These are phyloP conservation scores for Discoglossus pictus DNA, from an alignment of 2,797 vertebrate species.

Conservation along the genomic window DNA sequence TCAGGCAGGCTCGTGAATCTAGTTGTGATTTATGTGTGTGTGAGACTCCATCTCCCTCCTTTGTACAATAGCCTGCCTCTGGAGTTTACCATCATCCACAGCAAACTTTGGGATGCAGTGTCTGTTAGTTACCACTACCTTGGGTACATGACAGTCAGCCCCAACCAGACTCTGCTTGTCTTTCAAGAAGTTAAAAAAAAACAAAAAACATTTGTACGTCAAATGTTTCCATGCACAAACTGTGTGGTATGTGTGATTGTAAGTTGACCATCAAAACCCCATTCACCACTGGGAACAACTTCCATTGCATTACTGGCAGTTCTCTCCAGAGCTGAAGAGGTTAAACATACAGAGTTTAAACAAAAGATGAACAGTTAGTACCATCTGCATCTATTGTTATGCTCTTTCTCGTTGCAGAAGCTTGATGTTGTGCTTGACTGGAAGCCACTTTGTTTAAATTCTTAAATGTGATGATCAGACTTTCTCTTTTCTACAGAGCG, in stretches of 20 bases:
- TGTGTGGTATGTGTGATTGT: conserved; percentile 61
- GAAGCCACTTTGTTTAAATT: conserved; percentile 68
- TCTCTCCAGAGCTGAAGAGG: conserved; percentile 36
- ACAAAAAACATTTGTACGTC: conserved; percentile 59
- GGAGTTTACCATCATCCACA: conserved; percentile 78
- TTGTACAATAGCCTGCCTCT: conserved; percentile 61
- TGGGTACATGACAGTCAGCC: conserved; percentile 79
- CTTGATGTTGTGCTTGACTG: conserved; percentile 68
- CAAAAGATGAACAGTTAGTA: conserved; percentile 61
- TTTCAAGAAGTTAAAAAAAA: conserved; percentile 60
- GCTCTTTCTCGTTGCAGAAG: conserved; percentile 66
- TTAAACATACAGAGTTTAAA: conserved; percentile 56
- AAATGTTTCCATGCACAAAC: conserved; percentile 63
- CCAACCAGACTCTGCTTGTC: conserved; percentile 79
- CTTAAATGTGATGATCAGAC: conserved; percentile 78
- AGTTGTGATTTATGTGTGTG: conserved; percentile 54
- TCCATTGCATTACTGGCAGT: too few species aligned
- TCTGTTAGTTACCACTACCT: conserved; percentile 76
- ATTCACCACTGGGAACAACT: conserved; percentile 35
- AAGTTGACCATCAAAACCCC: conserved; percentile 58
- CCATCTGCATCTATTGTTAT: conserved; percentile 54
- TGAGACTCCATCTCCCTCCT: conserved; percentile 48
- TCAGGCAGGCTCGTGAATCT: conserved; percentile 50
- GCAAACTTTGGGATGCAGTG: conserved; percentile 77
- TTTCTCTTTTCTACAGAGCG: conserved; percentile 82